Conservation (phyloP, 1,140 invertebrate genomes). For the Campoletis sonorensis region DNA sequence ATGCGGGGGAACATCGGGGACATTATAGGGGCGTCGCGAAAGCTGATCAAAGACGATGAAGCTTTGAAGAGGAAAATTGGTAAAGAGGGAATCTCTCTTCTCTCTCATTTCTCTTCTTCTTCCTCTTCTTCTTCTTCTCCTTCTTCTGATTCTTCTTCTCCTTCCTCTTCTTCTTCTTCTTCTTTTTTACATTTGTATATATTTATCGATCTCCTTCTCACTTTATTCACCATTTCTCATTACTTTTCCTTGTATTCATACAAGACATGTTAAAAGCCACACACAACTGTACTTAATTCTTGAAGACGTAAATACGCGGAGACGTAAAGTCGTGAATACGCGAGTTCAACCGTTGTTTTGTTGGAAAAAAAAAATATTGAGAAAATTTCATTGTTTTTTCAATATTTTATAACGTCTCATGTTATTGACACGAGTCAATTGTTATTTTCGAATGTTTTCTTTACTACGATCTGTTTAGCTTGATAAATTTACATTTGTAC, state of each 20-base stretch:
- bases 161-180: conserved; percentile 32
- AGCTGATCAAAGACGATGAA: conserved; percentile 75
- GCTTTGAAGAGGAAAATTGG: conserved; percentile 76
- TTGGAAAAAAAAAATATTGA: no score
- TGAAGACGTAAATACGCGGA: neutral
- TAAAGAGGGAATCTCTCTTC: conserved; percentile 67
- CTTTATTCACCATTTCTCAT: conserved; percentile 19
- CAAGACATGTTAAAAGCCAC: neutral
- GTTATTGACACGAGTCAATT: no score
- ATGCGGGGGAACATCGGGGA: conserved; percentile 51
- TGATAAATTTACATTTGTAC: no score
- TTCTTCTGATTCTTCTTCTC: conserved; percentile 11
- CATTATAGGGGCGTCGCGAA: conserved; percentile 70
- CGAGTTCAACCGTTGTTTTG: no score
- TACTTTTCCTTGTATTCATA: neutral
- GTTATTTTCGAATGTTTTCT: no score
- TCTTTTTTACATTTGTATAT: neutral
- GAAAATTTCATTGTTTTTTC: no score
- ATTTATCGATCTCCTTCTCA: neutral
- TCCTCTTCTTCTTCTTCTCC: conserved; percentile 35
- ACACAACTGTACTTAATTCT: conserved; percentile 7
- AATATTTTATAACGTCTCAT: no score
- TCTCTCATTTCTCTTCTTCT: conserved; percentile 21
- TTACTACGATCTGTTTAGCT: no score
- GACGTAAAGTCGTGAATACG: no score